A percentile compares a stretch with the other conserved stretches of the same genome.
Conservation (phyloP, 2,113 vertebrate species). For the Anser cygnoides region DNA sequence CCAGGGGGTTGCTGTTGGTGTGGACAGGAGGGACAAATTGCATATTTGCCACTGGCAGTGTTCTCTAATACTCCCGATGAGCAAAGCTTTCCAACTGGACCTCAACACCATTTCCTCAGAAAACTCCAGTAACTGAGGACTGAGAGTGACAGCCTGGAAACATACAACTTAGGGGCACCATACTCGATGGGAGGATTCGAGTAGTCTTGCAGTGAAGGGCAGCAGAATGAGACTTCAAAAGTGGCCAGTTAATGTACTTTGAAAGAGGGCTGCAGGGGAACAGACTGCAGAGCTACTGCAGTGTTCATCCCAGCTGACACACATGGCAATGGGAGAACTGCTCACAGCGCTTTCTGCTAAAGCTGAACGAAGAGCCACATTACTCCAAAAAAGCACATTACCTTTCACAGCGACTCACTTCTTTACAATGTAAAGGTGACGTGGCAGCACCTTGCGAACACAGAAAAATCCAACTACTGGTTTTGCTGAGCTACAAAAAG, state of each 20-base stretch:
- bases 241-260: not conserved
- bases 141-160: not conserved
- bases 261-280: not conserved
- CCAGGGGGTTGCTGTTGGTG: not conserved
- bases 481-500: rapidly evolving
- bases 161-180: not conserved
- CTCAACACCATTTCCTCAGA: rapidly evolving
- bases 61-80: rapidly evolving
- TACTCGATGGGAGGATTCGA: not conserved
- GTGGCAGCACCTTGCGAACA: rapidly evolving
- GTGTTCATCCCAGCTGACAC: not conserved
- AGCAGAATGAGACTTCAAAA: not conserved
- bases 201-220: not conserved
- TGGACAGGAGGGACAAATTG: not conserved
- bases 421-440: not conserved
- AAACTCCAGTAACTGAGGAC: not conserved
- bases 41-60: rapidly evolving
- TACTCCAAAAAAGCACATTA: rapidly evolving
- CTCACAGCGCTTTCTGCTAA: not conserved
- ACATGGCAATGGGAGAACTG: not conserved
- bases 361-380: rapidly evolving
- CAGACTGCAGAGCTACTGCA: not conserved
- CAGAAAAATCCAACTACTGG: not conserved
- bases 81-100: not conserved
- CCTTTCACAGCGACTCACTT: not conserved